phyloP scores from a whole-genome alignment of 2,888 invertebrate genomes.

The Marasmarcha lunaedactyla region DNA sequence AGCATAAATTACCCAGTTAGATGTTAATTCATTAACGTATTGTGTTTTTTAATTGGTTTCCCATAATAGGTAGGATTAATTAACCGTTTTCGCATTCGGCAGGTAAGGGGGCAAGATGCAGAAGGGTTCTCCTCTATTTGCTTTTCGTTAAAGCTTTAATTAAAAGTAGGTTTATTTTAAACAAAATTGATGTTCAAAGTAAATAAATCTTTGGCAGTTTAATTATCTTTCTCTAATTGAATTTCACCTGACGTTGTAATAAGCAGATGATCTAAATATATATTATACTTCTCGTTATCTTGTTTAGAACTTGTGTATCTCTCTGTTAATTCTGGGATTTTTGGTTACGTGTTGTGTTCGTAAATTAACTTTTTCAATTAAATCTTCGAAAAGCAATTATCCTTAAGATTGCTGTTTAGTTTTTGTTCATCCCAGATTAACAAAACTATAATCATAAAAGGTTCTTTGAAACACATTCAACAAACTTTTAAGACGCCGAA shows the following conservation, averaged over 20 bases:
- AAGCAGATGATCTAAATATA: conserved; percentile 20
- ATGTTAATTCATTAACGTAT: not conserved
- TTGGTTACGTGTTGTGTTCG: too few species aligned
- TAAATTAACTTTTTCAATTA: too few species aligned
- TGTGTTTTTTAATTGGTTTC: not conserved
- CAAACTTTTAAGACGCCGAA: too few species aligned
- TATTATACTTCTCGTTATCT: too few species aligned
- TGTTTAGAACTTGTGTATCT: too few species aligned
- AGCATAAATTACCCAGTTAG: conserved; percentile 28
- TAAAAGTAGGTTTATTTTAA: conserved; percentile 66
- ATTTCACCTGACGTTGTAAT: conserved; percentile 57
- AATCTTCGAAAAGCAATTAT: too few species aligned
- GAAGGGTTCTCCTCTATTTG: conserved; percentile 62
- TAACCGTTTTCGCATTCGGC: not conserved
- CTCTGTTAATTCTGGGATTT: too few species aligned
- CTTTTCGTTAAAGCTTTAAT: conserved; percentile 67
- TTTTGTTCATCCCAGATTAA: too few species aligned
- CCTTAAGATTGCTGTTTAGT: too few species aligned
- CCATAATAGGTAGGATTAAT: not conserved
- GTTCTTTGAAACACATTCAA: too few species aligned
- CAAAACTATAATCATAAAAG: too few species aligned
- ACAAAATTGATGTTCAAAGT: conserved; percentile 66
- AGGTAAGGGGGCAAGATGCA: conserved; percentile 22
- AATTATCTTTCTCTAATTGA: conserved; percentile 66
- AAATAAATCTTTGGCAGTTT: conserved; percentile 65